Conservation (phyloP, 2,888 invertebrate genomes). For the Sceliomorpha sp. region DNA sequence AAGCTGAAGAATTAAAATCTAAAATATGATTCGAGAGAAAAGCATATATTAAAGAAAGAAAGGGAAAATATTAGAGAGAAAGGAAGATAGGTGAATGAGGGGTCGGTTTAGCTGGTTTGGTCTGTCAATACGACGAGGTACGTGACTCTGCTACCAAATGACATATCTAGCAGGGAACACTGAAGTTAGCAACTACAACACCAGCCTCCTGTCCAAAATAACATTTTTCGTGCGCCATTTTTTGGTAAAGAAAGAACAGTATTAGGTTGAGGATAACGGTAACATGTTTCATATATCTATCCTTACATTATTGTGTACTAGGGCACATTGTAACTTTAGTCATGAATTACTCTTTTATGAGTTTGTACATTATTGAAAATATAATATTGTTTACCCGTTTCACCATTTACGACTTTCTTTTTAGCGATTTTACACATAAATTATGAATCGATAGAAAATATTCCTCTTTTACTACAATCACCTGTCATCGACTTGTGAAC, state of each 20-base stretch:
- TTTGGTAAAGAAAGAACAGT: constrained; percentile 28
- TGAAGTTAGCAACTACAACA: constrained; percentile 9
- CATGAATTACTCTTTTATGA: too few species aligned
- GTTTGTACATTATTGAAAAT: too few species aligned
- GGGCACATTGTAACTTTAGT: too few species aligned
- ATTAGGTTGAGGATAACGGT: constrained; percentile 21
- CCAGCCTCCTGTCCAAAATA: constrained; percentile 18
- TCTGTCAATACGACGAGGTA: constrained; percentile 77
- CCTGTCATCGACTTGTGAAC: background rate
- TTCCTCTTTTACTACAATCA: background rate
- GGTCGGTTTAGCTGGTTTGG: constrained; percentile 66
- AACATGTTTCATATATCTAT: background rate
- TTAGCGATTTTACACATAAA: background rate
- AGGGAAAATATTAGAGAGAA: too few species aligned
- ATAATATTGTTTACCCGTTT: background rate
- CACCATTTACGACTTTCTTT: background rate
- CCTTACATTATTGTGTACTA: constrained; percentile 1
- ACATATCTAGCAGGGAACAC: constrained; percentile 59
- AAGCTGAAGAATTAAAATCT: too few species aligned
- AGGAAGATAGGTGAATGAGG: constrained; percentile 1
- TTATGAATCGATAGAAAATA: background rate
- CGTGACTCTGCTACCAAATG: constrained; percentile 77
- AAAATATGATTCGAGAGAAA: too few species aligned
- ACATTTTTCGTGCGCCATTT: constrained; percentile 45
- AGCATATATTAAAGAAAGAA: too few species aligned